Evolutionary conservation across 2,113 vertebrate species (phyloP), one percentile per base, ranked within the genome.

Genomic region (Rafetus swinhoei): DNA sequence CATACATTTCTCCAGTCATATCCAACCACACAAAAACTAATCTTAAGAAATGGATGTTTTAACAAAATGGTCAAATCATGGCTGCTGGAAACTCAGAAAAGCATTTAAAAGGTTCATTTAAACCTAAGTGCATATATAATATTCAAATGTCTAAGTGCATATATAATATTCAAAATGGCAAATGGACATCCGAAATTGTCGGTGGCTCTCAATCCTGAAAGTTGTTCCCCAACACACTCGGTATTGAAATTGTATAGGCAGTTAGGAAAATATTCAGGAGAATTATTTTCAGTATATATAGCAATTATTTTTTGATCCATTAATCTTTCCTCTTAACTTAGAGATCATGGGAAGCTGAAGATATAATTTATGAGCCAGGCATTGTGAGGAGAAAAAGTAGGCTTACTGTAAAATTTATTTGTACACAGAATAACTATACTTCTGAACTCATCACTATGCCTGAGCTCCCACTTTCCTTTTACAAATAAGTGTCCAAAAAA

Each of bases 331-430:
- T 24, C 2, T 1, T 90, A 93, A 16, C 3, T 84, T 65, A 79
- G 80, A 91, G 88, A 88, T 6, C 56, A 54, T 82, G 91, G 82
- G 79, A 92, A 52, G 5, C 1, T 55, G 87, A 89, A 96, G 95
- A 32, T n/a, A 92, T 91, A 93, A 94, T 89, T 74, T 91, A 91
- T 92, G 87, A 35, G 22, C 18, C 52, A 32, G 57, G 86, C 81
- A 90, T n/a, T 86, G 45, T 85, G 87, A 54, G 74, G 3, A 90
- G 54, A 95, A 94, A 90, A 80, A 91, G 92, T 88, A 90, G 65
- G 50, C 35, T 92, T 90, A 92, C 65, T 84, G 45, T 60, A 88
- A 90, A 97, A 72, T 22, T 74, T 84, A 8, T 76, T 83, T 65
- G 10, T 52, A 79, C 57, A 60, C 87, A 74, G 87, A 95, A 89